Percentiles rank a stretch among this genome's conserved stretches.
phyloP scores from a whole-genome alignment of 2,888 invertebrate species.

The Bellardia pandia region DNA sequence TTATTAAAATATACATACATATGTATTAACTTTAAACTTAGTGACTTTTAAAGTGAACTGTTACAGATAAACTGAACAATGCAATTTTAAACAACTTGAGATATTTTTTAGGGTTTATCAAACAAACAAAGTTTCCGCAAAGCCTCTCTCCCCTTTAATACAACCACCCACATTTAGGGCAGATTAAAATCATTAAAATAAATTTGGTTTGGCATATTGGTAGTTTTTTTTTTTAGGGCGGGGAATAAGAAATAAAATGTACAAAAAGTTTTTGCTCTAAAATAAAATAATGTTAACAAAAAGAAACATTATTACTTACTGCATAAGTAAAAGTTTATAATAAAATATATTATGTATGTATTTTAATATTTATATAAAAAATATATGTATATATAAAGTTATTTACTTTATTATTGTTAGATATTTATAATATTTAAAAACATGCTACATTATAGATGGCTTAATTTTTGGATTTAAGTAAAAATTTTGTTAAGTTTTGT shows the following conservation, averaged over 20 bases:
- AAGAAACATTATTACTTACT: slow-evolving; percentile 48
- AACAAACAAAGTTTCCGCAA: not conserved
- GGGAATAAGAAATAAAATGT: slow-evolving; percentile 65
- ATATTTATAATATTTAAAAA: slow-evolving; percentile 60
- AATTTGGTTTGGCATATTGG: slow-evolving; percentile 2
- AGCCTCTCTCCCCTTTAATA: slow-evolving; percentile 21
- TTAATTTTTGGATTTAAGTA: slow-evolving; percentile 7
- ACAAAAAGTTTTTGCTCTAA: slow-evolving; percentile 72
- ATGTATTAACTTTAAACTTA: too few relatives aligned
- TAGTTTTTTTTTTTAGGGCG: slow-evolving; percentile 21
- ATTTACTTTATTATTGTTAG: slow-evolving; percentile 9
- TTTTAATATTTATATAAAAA: slow-evolving; percentile 8
- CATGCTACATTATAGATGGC: slow-evolving; percentile 66
- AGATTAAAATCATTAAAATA: slow-evolving; percentile 32
- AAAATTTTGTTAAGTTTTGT: slow-evolving; percentile 29
- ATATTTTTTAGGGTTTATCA: not conserved
- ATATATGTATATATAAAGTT: slow-evolving; percentile 34
- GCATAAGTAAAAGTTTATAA: not conserved
- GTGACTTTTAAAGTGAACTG: too few relatives aligned
- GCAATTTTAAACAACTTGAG: not conserved
- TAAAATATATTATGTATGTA: slow-evolving; percentile 30
- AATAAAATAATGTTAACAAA: slow-evolving; percentile 62
- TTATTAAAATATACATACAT: too few relatives aligned
- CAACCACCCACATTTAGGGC: slow-evolving; percentile 17
- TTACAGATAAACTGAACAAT: too few relatives aligned